Conservation (phyloP, 2,888 invertebrate genomes). For the Nemotelus pantherinus region DNA sequence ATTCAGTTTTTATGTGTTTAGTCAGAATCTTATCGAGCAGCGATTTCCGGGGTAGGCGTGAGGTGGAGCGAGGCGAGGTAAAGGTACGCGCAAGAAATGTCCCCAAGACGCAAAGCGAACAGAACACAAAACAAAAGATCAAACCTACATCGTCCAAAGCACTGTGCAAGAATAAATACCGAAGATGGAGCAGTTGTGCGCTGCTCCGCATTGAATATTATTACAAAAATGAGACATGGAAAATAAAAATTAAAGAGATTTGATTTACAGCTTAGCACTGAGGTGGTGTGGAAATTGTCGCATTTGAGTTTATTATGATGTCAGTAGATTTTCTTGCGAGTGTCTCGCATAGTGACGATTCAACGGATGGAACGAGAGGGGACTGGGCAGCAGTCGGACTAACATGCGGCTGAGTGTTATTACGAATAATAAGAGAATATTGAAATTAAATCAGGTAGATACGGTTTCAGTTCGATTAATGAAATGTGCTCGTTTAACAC, state of each 20-base stretch:
- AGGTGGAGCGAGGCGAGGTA: slow-evolving; percentile 6
- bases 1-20: slow-evolving; percentile 65
- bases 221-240: slow-evolving; percentile 36
- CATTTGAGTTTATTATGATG: slow-evolving; percentile 43
- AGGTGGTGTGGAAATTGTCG: slow-evolving; percentile 45
- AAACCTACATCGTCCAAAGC: too few species aligned
- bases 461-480: slow-evolving; percentile 39
- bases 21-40: slow-evolving; percentile 54
- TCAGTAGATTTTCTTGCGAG: slow-evolving; percentile 15
- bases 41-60: slow-evolving; percentile 47
- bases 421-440: slow-evolving; percentile 31
- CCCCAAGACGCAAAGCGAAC: background rate
- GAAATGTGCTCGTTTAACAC: slow-evolving; percentile 39
- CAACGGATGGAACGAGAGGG: too few species aligned
- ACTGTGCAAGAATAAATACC: background rate
- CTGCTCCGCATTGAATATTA: slow-evolving; percentile 39
- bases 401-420: background rate
- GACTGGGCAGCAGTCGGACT: too few species aligned
- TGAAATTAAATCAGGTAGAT: slow-evolving; percentile 39
- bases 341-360: slow-evolving; percentile 13
- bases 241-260: slow-evolving; percentile 40
- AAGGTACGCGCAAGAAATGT: slow-evolving; percentile 21
- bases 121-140: background rate
- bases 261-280: slow-evolving; percentile 42
- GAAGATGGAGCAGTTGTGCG: slow-evolving; percentile 5